Conservation (phyloP, 2,113 vertebrate species). For the Leptocoma aspasia region DNA sequence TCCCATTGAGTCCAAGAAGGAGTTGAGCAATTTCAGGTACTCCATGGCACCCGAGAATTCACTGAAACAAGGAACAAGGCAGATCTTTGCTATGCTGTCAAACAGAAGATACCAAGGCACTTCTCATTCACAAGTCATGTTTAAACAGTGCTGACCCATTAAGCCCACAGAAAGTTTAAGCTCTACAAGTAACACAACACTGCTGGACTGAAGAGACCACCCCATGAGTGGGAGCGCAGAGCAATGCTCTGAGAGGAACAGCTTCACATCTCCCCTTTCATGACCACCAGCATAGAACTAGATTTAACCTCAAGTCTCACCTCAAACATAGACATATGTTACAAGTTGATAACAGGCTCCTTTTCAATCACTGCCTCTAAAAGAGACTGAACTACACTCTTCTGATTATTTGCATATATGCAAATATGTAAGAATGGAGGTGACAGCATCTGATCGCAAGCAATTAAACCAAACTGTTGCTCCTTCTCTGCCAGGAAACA, state of each 20-base stretch:
- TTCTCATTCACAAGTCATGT: neutral
- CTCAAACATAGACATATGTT: neutral
- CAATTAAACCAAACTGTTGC: neutral
- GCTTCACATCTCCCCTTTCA: neutral
- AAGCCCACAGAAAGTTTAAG: neutral
- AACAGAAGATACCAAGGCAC: neutral
- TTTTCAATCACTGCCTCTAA: neutral
- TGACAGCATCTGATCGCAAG: neutral
- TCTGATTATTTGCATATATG: neutral
- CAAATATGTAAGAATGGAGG: neutral
- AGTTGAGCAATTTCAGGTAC: slow-evolving; percentile 89
- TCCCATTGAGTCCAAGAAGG: slow-evolving; percentile 84
- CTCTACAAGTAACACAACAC: neutral
- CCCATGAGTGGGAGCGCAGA: fast-evolving
- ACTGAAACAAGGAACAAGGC: slow-evolving; percentile 67
- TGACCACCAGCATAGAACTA: neutral
- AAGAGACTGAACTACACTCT: neutral
- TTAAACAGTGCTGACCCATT: neutral
- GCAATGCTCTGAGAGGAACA: fast-evolving
- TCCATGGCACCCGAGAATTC: slow-evolving; percentile 89
- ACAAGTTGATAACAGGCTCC: neutral
- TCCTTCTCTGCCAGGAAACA: neutral
- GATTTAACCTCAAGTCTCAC: neutral
- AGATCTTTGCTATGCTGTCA: neutral
- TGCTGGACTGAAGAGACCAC: neutral